Base-by-base conservation (phyloP, 2,113 vertebrate genomes). In the Oostethus manadensis region DNA sequence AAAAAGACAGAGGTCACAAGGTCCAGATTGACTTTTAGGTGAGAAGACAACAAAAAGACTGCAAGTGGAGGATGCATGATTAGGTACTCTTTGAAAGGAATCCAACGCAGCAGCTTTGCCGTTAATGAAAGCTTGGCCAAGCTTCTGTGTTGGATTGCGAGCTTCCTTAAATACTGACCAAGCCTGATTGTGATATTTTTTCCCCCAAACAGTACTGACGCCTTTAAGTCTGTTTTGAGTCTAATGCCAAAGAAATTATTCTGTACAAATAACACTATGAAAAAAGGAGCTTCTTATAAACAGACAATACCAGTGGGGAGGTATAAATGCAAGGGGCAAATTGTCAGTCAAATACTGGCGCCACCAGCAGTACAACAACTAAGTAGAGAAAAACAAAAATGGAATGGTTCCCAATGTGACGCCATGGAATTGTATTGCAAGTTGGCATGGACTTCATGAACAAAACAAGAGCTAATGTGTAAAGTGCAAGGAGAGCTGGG, bases 401-500 rank as follows among this genome's bases (percentile, higher is more conserved):
- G 29, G 29, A 33, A 33, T 33, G 38, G 35, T 38, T 38, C 50
- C 23, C 11, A 33, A 53, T n/a, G n/a, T 35, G 26, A 53, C 51
- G 26, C 29, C 29, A 35, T 18, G 26, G 29, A 54, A 33, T 33
- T 54, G 51, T 46, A 75, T 58, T 73, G 77, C 56, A 68, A 71
- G 81, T 83, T 78, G 66, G 73, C 76, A 82, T 83, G 70, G 62
- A 76, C 81, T 29, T 51, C 84, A 86, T 75, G 81, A 77, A 81
- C 75, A 71, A 74, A 67, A 82, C 74, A 78, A 45, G 22, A 46
- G 71, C 80, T 70, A 81, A 50, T 78, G 79, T 14, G 67, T 89
- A 88, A 89, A 89, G 85, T 87, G 88, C 86, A 73, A 77, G 66
- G 77, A 77, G 68, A 78, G 80, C n/a, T n/a, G n/a, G n/a, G n/a